Evolutionary conservation across 2,888 invertebrate species (phyloP).

Genomic region (Leptinotarsa rubiginosa): DNA sequence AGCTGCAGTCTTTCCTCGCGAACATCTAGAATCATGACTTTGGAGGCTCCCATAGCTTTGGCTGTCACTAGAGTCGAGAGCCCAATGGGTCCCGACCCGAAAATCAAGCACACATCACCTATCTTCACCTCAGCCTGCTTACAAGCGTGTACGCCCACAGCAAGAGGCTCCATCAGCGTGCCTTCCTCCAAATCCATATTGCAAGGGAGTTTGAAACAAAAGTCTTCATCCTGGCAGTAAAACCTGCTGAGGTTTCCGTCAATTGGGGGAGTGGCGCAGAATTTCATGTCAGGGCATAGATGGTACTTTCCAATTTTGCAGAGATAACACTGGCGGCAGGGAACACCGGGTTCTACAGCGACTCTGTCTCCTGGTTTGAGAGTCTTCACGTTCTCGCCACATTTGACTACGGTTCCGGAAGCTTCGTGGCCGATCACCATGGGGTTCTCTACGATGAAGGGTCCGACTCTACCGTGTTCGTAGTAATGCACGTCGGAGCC

Average conservation of each 20-base stretch:
- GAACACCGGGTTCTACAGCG: conserved; percentile 92
- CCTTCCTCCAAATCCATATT: conserved; percentile 93
- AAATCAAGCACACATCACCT: conserved; percentile 78
- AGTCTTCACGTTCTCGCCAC: conserved; percentile 77
- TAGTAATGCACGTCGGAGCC: conserved; percentile 96
- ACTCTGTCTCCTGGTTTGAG: conserved; percentile 84
- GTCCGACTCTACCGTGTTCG: conserved; percentile 84
- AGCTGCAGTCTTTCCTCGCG: conserved; percentile 71
- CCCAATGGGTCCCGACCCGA: conserved; percentile 91
- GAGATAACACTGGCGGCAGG: conserved; percentile 84
- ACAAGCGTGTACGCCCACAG: conserved; percentile 94
- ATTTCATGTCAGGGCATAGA: conserved; percentile 85
- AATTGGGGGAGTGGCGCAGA: conserved; percentile 93
- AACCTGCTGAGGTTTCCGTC: conserved; percentile 89
- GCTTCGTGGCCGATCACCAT: conserved; percentile 95
- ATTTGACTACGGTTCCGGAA: conserved; percentile 80
- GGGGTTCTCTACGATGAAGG: conserved; percentile 85
- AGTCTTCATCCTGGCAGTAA: conserved; percentile 90
- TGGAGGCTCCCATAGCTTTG: conserved; percentile 85
- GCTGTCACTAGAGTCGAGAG: conserved; percentile 83
- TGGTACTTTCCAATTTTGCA: conserved; percentile 93
- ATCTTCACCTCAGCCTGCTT: conserved; percentile 81
- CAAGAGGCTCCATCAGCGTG: conserved; percentile 90
- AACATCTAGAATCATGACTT: conserved; percentile 79
- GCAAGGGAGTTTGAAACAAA: conserved; percentile 89